These are phyloP conservation scores for Trichopria drosophilae DNA, from an alignment of 2,888 invertebrate species.

Conservation along the genomic window DNA sequence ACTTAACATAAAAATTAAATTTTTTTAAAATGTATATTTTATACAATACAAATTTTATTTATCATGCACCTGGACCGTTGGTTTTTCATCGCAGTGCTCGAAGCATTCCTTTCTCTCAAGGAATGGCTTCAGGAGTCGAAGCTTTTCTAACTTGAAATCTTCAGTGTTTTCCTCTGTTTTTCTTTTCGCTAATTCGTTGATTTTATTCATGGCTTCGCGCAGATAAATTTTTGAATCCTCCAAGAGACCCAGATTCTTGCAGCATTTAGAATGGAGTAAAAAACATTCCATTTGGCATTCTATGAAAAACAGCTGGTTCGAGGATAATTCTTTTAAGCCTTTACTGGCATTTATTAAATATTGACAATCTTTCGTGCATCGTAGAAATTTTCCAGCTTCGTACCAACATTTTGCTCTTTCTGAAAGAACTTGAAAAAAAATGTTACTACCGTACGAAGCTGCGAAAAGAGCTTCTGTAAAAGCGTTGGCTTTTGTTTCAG, in stretches of 20 bases:
- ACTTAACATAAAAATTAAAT: neutral
- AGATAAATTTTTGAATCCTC: conserved; percentile 29
- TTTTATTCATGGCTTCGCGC: conserved; percentile 34
- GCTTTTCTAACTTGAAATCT: conserved; percentile 29
- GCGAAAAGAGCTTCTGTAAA: conserved; percentile 46
- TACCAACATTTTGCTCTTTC: conserved; percentile 42
- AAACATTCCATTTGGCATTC: conserved; percentile 40
- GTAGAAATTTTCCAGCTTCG: conserved; percentile 34
- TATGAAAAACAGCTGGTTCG: conserved; percentile 17
- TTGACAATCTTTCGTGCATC: conserved; percentile 45
- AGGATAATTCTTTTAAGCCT: conserved; percentile 32
- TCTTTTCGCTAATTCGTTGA: conserved; percentile 29
- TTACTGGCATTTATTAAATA: no score
- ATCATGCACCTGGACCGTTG: neutral
- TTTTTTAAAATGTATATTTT: neutral
- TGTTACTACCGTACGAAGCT: conserved; percentile 34
- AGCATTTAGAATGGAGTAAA: conserved; percentile 40
- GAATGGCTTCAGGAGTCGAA: conserved; percentile 30
- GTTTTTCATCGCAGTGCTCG: no score
- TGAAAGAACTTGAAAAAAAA: conserved; percentile 42
- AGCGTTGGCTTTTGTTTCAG: conserved; percentile 25
- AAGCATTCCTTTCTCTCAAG: conserved; percentile 20
- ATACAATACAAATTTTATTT: no score
- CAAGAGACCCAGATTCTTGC: conserved; percentile 32
- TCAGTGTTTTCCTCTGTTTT: conserved; percentile 1